Conservation (phyloP, 2,888 invertebrate species). For the Catocala fraxini region DNA sequence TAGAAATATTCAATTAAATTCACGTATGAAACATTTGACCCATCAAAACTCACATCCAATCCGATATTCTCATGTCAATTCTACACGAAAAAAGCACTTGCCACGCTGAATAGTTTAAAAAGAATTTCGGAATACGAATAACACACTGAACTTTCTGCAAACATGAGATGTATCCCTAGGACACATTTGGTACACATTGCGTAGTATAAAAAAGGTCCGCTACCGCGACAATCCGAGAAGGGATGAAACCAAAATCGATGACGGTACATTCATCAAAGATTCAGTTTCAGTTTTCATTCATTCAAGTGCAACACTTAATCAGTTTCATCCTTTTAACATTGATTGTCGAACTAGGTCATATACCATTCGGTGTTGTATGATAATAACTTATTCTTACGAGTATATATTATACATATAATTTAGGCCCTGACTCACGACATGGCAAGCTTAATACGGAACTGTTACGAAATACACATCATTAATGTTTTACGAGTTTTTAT, state of each 20-base stretch:
- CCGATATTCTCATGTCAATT: constrained; percentile 1
- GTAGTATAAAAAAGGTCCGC: background rate
- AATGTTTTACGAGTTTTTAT: constrained; percentile 38
- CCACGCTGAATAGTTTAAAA: constrained; percentile 9
- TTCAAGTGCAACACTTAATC: no score
- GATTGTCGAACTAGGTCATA: no score
- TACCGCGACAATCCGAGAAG: no score
- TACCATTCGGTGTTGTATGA: no score
- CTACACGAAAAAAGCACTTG: constrained; percentile 5
- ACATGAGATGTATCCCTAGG: background rate
- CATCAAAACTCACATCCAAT: background rate
- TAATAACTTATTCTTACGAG: no score
- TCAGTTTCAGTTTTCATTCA: background rate
- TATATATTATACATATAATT: constrained; percentile 2
- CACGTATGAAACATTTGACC: constrained; percentile 1
- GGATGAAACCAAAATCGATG: no score
- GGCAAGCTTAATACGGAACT: constrained; percentile 14
- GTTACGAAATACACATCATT: constrained; percentile 30
- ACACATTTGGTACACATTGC: background rate
- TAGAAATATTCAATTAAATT: background rate
- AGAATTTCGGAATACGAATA: constrained; percentile 7
- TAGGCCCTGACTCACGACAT: constrained; percentile 7
- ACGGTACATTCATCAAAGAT: constrained; percentile 4
- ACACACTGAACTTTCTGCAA: background rate
- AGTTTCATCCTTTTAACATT: no score